These are phyloP conservation scores for Drosophila meridiana DNA, from an alignment of 2,888 invertebrate genomes.

Conservation along the genomic window DNA sequence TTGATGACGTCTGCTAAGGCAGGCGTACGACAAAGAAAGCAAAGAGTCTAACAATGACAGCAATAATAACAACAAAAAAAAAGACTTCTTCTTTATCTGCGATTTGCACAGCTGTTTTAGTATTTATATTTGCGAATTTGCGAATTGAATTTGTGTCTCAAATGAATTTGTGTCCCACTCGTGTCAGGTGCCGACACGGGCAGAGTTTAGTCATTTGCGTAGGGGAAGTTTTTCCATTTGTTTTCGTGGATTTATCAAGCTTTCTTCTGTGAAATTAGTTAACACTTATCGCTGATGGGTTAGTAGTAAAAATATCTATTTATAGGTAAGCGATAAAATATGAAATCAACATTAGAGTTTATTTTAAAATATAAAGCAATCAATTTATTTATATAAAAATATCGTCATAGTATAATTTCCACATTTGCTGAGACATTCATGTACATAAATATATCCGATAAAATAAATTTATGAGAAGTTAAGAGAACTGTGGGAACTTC, in stretches of 20 bases:
- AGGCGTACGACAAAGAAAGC: constrained; percentile 29
- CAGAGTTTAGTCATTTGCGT: constrained; percentile 35
- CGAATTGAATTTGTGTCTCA: constrained; percentile 29
- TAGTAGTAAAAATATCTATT: constrained; percentile 20
- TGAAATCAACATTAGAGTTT: constrained; percentile 3
- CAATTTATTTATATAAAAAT: background rate
- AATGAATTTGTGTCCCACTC: constrained; percentile 25
- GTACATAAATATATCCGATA: no score
- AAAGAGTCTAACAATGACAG: constrained; percentile 1
- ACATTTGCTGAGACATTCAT: no score
- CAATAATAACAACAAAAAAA: constrained; percentile 10
- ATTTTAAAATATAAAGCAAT: background rate
- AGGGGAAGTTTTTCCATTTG: constrained; percentile 22
- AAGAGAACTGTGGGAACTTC: no score
- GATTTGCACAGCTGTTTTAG: constrained; percentile 65
- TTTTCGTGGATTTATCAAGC: constrained; percentile 31
- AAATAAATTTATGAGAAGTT: no score
- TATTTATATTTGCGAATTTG: constrained; percentile 32
- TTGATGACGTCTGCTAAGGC: constrained; percentile 50
- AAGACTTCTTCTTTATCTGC: constrained; percentile 38
- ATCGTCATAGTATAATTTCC: background rate
- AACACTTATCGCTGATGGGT: constrained; percentile 51
- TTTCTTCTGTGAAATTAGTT: constrained; percentile 57
- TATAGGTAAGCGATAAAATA: background rate
- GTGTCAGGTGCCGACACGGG: constrained; percentile 19